Conservation (phyloP, 2,888 invertebrate species). For the Drosophila leonis region DNA sequence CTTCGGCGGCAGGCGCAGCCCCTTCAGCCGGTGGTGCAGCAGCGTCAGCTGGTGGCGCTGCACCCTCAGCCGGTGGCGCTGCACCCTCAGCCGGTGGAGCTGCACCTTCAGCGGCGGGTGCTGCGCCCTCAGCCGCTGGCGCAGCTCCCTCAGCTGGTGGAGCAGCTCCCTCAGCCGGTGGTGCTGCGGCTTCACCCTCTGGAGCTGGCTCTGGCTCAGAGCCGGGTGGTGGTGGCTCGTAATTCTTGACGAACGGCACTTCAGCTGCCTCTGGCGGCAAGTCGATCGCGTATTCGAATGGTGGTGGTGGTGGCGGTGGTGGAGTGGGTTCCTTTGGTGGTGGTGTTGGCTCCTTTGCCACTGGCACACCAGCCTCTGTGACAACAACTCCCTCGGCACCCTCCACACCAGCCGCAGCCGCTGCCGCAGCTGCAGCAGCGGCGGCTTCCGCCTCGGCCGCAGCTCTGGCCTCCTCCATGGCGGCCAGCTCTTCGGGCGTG, state of each 20-base stretch:
- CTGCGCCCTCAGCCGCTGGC: conserved; percentile 75
- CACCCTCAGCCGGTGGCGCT: conserved; percentile 78
- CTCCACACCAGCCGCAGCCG: conserved; percentile 72
- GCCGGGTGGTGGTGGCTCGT: conserved; percentile 84
- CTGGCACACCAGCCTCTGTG: conserved; percentile 59
- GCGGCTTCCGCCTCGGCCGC: conserved; percentile 79
- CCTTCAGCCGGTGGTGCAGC: conserved; percentile 79
- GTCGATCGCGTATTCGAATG: conserved; percentile 85
- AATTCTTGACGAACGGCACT: conserved; percentile 85
- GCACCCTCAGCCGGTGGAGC: conserved; percentile 71
- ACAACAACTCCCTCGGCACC: conserved; percentile 58
- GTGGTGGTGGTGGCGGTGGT: conserved; percentile 85
- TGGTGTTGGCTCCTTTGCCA: conserved; percentile 73
- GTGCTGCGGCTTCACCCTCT: conserved; percentile 77
- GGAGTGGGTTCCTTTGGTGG: conserved; percentile 84
- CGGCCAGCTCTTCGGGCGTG: conserved; percentile 84
- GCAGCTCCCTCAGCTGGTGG: conserved; percentile 82
- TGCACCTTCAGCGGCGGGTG: conserved; percentile 59
- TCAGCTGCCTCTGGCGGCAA: conserved; percentile 86
- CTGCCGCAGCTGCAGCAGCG: conserved; percentile 67
- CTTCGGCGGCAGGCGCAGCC: conserved; percentile 78
- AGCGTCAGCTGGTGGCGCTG: conserved; percentile 78
- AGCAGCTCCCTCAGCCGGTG: conserved; percentile 80
- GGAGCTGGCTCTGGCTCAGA: conserved; percentile 82
- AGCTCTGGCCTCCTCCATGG: conserved; percentile 83